These are phyloP conservation scores for Heteromormyrus szaboi DNA, from an alignment of 2,797 vertebrate genomes.

Conservation along the genomic window DNA sequence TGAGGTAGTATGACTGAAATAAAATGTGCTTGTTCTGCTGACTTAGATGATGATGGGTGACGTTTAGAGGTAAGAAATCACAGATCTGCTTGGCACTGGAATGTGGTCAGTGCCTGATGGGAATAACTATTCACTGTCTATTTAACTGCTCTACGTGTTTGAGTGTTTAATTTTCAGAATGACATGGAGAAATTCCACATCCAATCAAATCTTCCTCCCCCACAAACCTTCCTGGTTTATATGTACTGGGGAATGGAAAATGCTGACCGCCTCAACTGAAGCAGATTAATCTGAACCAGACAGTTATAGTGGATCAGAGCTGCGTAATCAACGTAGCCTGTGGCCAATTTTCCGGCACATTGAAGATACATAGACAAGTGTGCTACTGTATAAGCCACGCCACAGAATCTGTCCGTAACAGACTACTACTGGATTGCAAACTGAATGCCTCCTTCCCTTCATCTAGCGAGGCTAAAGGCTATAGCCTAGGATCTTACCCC, in stretches of 20 bases:
- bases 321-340: not conserved
- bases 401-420: not conserved
- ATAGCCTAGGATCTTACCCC: not conserved
- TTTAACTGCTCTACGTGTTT: not conserved
- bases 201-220: not conserved
- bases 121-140: not conserved
- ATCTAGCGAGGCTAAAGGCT: not conserved
- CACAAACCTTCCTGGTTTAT: not conserved
- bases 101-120: not conserved
- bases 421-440: not conserved
- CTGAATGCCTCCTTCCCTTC: not conserved
- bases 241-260: not conserved
- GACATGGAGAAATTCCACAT: too few species aligned
- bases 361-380: not conserved
- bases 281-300: not conserved
- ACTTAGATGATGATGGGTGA: not conserved
- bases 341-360: not conserved
- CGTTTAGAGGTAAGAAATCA: not conserved
- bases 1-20: not conserved
- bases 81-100: not conserved
- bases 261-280: not conserved
- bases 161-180: not conserved
- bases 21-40: not conserved
- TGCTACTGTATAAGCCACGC: not conserved
- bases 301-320: conserved; percentile 18